phyloP scores from a whole-genome alignment of 1,140 invertebrate species.

The Eumeta japonica region DNA sequence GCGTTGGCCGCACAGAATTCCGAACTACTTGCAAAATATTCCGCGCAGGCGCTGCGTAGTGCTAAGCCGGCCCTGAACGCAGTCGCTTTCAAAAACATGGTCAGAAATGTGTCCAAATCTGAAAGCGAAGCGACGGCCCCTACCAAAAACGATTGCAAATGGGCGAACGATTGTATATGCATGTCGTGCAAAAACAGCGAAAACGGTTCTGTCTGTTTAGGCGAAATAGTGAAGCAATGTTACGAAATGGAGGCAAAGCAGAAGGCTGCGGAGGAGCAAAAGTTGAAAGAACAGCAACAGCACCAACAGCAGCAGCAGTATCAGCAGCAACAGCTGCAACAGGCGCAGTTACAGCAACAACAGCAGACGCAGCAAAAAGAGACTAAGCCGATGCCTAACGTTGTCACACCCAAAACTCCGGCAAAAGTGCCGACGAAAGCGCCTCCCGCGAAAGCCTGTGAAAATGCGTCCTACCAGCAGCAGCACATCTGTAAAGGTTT shows the following conservation, averaged over 20 bases:
- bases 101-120: slow-evolving; percentile 29
- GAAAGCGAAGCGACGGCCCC: slow-evolving; percentile 38
- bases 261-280: slow-evolving; percentile 11
- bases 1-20: too few relatives aligned
- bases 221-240: slow-evolving; percentile 30
- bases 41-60: slow-evolving; percentile 37
- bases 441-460: slow-evolving; percentile 27
- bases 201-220: slow-evolving; percentile 19
- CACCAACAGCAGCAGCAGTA: too few relatives aligned
- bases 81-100: slow-evolving; percentile 36
- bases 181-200: slow-evolving; percentile 28
- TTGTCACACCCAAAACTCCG: slow-evolving; percentile 4
- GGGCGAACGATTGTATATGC: slow-evolving; percentile 41
- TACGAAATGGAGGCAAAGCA: slow-evolving; percentile 20
- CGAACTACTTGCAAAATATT: slow-evolving; percentile 41
- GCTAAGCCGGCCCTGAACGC: slow-evolving; percentile 43
- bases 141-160: slow-evolving; percentile 40
- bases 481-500: slow-evolving; percentile 48
- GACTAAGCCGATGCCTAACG: slow-evolving; percentile 13
- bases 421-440: slow-evolving; percentile 14
- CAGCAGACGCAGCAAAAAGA: slow-evolving; percentile 15
- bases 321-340: not conserved
- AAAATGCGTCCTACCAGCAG: slow-evolving; percentile 33
- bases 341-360: not conserved
- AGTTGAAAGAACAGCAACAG: too few relatives aligned